phyloP scores from a whole-genome alignment of 2,797 vertebrate species.

The Mionectes olivaceus region DNA sequence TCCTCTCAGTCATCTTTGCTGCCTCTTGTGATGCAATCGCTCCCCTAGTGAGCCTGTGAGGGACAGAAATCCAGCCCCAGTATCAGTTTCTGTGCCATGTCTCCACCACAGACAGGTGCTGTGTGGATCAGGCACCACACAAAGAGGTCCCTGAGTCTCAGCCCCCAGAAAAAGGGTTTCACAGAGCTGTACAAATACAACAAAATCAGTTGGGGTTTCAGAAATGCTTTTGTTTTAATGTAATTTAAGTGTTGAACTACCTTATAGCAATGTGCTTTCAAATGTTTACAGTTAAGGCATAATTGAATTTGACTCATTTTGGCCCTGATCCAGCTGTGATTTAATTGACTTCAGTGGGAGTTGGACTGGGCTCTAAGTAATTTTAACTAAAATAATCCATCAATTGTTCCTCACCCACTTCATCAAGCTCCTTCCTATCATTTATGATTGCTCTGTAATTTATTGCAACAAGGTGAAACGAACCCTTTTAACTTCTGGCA shows the following conservation, averaged over 20 bases:
- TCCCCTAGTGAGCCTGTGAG: not conserved
- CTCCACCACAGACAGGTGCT: not conserved
- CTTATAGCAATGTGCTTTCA: conserved; percentile 13
- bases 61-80: not conserved
- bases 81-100: not conserved
- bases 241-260: not conserved
- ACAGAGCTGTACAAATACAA: not conserved
- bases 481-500: not conserved
- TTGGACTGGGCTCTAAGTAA: conserved; percentile 32
- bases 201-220: not conserved
- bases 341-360: conserved; percentile 70
- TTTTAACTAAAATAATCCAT: conserved; percentile 62
- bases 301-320: conserved; percentile 64
- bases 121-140: not conserved
- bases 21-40: not conserved
- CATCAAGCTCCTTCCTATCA: conserved; percentile 17
- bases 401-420: conserved; percentile 58
- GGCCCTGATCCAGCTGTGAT: not conserved
- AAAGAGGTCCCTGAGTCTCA: not conserved
- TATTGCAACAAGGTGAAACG: conserved; percentile 16
- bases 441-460: conserved; percentile 22
- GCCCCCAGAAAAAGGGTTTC: not conserved
- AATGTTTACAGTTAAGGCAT: conserved; percentile 48
- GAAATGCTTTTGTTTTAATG: not conserved
- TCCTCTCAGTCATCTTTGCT: not conserved